A percentile compares a stretch with the other conserved stretches of the same genome.
These are phyloP conservation scores for Sorex maritimensis DNA, from an alignment of 2,797 vertebrate genomes.

Conservation along the genomic window DNA sequence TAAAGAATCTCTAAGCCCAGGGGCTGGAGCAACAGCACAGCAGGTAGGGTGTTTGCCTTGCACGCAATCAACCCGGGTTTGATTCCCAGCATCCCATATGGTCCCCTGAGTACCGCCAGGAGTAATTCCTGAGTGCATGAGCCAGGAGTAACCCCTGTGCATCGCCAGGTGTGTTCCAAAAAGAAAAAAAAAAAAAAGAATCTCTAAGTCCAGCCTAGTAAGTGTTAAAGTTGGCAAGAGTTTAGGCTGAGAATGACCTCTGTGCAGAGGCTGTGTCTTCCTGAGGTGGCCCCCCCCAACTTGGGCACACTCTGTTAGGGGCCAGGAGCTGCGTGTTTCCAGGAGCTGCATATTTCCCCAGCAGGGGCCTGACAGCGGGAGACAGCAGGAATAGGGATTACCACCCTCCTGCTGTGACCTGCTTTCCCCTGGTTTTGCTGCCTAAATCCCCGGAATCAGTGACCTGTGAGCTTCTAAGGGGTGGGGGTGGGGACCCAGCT, in stretches of 20 bases:
- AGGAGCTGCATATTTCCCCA: conserved; percentile 46
- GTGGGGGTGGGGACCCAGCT: conserved; percentile 67
- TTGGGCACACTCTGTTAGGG: background rate
- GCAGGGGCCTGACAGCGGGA: conserved; percentile 44
- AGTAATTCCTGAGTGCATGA: no score
- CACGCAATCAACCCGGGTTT: no score
- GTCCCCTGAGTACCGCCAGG: no score
- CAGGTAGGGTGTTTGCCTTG: no score
- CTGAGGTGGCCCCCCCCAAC: background rate
- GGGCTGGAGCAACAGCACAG: no score
- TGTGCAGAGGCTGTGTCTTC: background rate
- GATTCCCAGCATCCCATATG: no score
- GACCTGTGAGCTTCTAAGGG: conserved; percentile 5
- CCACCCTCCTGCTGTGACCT: conserved; percentile 87
- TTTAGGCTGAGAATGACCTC: conserved; percentile 33
- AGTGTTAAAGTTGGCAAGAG: conserved; percentile 48
- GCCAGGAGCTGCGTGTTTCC: background rate
- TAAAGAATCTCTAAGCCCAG: conserved; percentile 43
- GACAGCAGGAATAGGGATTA: conserved; percentile 77
- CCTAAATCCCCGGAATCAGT: conserved; percentile 89
- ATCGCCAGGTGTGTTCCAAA: no score
- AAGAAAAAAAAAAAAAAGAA: no score
- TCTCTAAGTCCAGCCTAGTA: background rate
- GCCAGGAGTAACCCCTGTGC: no score
- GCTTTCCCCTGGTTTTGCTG: conserved; percentile 88